These are phyloP conservation scores for Heteromyza rotundicornis DNA, from an alignment of 2,888 invertebrate genomes.

Conservation along the genomic window DNA sequence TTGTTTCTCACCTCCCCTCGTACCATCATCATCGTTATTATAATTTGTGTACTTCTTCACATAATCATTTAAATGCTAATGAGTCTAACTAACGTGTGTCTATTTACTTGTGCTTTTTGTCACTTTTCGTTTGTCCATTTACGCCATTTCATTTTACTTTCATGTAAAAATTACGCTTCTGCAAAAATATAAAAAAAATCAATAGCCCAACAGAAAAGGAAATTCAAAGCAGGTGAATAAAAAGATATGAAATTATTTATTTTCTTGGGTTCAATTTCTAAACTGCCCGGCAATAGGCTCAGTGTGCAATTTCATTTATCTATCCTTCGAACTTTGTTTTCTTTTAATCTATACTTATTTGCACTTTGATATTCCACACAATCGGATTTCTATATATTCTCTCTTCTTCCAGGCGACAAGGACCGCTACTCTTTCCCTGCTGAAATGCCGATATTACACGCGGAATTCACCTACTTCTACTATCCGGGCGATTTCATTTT, in stretches of 20 bases:
- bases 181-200: background rate
- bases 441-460: slow-evolving; percentile 90
- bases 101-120: background rate
- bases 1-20: background rate
- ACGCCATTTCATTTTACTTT: background rate
- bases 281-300: no score
- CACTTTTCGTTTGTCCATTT: background rate
- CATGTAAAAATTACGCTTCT: background rate
- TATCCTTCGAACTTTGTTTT: no score
- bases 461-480: slow-evolving; percentile 95
- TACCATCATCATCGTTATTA: no score
- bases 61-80: background rate
- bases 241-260: slow-evolving; percentile 12
- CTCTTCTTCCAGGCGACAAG: slow-evolving; percentile 68
- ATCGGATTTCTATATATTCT: no score
- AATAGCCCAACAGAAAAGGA: slow-evolving; percentile 67
- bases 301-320: no score
- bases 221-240: slow-evolving; percentile 64
- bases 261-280: no score
- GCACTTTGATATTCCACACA: no score
- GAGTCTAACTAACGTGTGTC: background rate
- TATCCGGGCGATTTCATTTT: slow-evolving; percentile 90
- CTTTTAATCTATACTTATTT: no score
- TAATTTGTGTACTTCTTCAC: no score
- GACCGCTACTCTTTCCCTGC: slow-evolving; percentile 85